Evolutionary conservation across 2,797 vertebrate genomes (phyloP).

Genomic region (Ambastaia sidthimunki): DNA sequence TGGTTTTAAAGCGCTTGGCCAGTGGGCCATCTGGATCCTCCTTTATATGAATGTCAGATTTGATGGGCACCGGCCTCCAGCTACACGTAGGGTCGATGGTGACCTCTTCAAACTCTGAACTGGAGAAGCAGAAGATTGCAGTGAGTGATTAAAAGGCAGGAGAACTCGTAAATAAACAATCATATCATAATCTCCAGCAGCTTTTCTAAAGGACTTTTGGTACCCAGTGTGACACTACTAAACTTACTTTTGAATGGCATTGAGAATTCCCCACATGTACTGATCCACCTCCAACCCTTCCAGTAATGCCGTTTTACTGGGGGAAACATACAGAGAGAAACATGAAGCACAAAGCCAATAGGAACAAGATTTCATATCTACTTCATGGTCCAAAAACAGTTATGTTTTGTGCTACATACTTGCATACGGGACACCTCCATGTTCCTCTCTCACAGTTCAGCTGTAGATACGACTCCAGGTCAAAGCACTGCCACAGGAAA

Average conservation of each 20-base stretch:
- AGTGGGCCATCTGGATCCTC: slow-evolving; percentile 97
- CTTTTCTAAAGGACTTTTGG: not conserved
- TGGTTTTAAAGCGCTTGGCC: slow-evolving; percentile 97
- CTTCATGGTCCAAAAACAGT: not conserved
- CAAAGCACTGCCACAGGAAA: slow-evolving; percentile 86
- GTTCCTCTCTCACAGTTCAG: slow-evolving; percentile 98
- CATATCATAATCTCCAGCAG: too few species aligned
- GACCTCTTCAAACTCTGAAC: slow-evolving; percentile 98
- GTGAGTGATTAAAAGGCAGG: not conserved
- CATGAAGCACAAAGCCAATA: slow-evolving; percentile 28
- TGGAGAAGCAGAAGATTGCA: slow-evolving; percentile 58
- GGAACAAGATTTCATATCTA: slow-evolving; percentile 6
- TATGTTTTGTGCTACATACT: slow-evolving; percentile 79
- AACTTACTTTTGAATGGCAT: slow-evolving; percentile 96
- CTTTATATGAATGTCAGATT: slow-evolving; percentile 98
- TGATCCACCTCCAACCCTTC: slow-evolving; percentile 98
- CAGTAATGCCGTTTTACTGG: slow-evolving; percentile 96
- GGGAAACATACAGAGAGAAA: slow-evolving; percentile 53
- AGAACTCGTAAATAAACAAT: not conserved
- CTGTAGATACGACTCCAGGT: slow-evolving; percentile 97
- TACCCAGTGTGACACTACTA: not conserved
- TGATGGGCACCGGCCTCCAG: slow-evolving; percentile 96
- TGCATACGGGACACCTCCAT: slow-evolving; percentile 99
- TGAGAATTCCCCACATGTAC: slow-evolving; percentile 99
- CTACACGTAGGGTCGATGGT: slow-evolving; percentile 98